Evolutionary conservation across 2,888 invertebrate genomes (phyloP).

Genomic region (Sinopyrophorus schimmeli): DNA sequence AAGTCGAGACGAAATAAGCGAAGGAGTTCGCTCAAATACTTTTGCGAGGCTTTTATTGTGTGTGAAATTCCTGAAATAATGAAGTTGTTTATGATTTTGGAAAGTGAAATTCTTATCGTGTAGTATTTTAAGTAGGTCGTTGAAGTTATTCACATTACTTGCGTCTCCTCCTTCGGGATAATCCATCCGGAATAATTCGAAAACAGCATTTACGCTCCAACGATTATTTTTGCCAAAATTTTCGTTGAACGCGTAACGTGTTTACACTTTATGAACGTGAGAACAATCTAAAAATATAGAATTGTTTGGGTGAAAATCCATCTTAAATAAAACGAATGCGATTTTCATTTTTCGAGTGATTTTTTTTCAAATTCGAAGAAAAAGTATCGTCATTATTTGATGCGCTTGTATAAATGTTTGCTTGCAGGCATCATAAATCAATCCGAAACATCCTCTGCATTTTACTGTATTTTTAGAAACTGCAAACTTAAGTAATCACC

Average conservation of each 20-base stretch:
- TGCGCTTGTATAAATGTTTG: slow-evolving; percentile 5
- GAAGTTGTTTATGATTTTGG: background rate
- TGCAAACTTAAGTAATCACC: slow-evolving; percentile 36
- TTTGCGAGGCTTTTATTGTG: background rate
- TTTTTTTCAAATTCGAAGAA: too few relatives aligned
- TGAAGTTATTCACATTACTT: background rate
- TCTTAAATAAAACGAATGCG: background rate
- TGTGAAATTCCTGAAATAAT: background rate
- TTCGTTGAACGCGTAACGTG: slow-evolving; percentile 20
- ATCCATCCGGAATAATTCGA: slow-evolving; percentile 2
- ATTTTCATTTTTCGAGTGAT: background rate
- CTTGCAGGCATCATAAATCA: slow-evolving; percentile 21
- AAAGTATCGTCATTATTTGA: slow-evolving; percentile 4
- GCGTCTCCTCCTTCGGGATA: background rate
- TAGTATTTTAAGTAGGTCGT: background rate
- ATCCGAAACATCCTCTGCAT: slow-evolving; percentile 22
- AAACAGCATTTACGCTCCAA: slow-evolving; percentile 1
- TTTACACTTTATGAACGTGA: slow-evolving; percentile 23
- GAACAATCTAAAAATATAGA: slow-evolving; percentile 20
- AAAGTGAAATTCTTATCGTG: background rate
- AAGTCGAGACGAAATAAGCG: too few relatives aligned
- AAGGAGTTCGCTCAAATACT: too few relatives aligned
- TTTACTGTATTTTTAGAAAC: slow-evolving; percentile 39
- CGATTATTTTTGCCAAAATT: slow-evolving; percentile 22
- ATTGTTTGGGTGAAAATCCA: slow-evolving; percentile 24